Percentiles rank a stretch among this genome's conserved stretches.
Evolutionary conservation across 2,888 invertebrate genomes (phyloP).

Genomic region (Eupithecia subfuscata): DNA sequence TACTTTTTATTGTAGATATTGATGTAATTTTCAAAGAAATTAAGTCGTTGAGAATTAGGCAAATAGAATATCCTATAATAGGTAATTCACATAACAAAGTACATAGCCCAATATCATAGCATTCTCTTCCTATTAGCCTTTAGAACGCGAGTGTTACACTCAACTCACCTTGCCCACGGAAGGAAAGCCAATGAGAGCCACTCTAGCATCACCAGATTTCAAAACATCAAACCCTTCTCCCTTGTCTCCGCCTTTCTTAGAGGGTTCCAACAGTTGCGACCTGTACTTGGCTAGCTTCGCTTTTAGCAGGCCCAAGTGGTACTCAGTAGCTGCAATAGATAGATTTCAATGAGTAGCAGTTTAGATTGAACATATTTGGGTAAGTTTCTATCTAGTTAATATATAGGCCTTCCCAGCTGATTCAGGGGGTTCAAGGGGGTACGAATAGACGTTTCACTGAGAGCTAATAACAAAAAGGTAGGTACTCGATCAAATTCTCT

Average conservation of each 20-base stretch:
- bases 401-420: background rate
- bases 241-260: slow-evolving; percentile 94
- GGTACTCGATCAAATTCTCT: background rate
- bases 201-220: slow-evolving; percentile 99
- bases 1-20: background rate
- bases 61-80: background rate
- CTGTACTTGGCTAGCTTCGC: slow-evolving; percentile 98
- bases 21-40: background rate
- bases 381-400: no score
- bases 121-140: background rate
- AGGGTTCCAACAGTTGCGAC: slow-evolving; percentile 96
- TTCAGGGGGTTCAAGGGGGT: background rate
- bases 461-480: background rate
- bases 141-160: slow-evolving; percentile 40
- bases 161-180: slow-evolving; percentile 96
- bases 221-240: slow-evolving; percentile 99
- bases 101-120: background rate
- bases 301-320: slow-evolving; percentile 98
- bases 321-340: slow-evolving; percentile 95
- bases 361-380: background rate
- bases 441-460: background rate
- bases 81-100: background rate
- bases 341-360: background rate
- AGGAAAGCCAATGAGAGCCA: slow-evolving; percentile 99
- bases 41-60: background rate